These are phyloP conservation scores for Drosophila mimica DNA, from an alignment of 2,888 invertebrate genomes.

Conservation along the genomic window DNA sequence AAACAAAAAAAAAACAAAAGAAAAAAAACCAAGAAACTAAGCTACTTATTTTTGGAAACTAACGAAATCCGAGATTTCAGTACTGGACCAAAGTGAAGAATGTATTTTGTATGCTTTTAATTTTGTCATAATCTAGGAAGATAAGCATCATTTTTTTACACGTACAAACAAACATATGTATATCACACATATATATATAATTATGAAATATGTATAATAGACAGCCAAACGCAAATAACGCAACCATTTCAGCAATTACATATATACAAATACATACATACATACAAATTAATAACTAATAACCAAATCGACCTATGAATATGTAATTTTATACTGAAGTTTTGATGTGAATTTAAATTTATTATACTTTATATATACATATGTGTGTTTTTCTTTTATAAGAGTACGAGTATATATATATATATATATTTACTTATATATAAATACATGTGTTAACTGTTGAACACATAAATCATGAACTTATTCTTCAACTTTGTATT, in stretches of 20 bases:
- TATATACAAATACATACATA: neutral
- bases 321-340: constrained; percentile 44
- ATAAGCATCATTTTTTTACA: constrained; percentile 43
- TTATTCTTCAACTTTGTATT: constrained; percentile 10
- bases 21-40: constrained; percentile 33
- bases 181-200: constrained; percentile 25
- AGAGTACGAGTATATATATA: neutral
- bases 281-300: constrained; percentile 20
- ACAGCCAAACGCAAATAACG: constrained; percentile 56
- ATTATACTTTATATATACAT: constrained; percentile 27
- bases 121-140: constrained; percentile 51
- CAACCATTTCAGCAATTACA: constrained; percentile 39
- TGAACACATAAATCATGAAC: neutral
- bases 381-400: constrained; percentile 36
- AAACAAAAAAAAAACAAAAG: constrained; percentile 1
- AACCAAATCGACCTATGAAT: constrained; percentile 62
- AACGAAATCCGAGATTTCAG: constrained; percentile 79
- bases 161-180: constrained; percentile 19
- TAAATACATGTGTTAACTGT: neutral
- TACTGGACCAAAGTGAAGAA: constrained; percentile 78
- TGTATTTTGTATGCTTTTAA: constrained; percentile 70
- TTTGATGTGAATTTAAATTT: constrained; percentile 55
- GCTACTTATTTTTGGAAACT: constrained; percentile 59
- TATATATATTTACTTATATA: neutral
- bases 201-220: constrained; percentile 14